A percentile compares a stretch with the other conserved stretches of the same genome.
Conservation (phyloP, 2,113 vertebrate genomes). For the Pedionomus torquatus region DNA sequence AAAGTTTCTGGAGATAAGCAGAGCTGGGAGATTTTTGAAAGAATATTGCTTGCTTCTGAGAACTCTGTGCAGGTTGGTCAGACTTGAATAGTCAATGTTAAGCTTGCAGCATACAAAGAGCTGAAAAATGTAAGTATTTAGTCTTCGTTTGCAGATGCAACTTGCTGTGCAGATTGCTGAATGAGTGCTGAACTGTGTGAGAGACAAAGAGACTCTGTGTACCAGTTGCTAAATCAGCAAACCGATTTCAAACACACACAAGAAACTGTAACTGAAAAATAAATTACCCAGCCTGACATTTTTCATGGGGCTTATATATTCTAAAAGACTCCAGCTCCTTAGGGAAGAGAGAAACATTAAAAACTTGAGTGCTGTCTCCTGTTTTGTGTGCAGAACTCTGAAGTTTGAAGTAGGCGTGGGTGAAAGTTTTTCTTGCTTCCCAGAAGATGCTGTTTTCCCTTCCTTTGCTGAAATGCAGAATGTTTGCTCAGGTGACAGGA, state of each 20-base stretch:
- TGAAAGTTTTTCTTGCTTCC: neutral
- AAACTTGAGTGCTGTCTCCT: neutral
- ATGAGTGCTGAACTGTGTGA: neutral
- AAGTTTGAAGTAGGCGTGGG: neutral
- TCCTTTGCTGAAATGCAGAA: neutral
- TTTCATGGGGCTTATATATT: conserved; percentile 9
- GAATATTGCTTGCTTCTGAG: neutral
- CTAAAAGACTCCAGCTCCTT: neutral
- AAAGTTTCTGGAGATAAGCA: neutral
- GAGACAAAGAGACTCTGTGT: neutral
- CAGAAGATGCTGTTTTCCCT: neutral
- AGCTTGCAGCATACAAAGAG: neutral
- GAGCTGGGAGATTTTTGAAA: neutral
- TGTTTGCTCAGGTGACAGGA: conserved; percentile 21
- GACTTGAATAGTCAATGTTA: neutral
- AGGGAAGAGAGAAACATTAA: conserved; percentile 2
- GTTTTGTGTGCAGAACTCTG: neutral
- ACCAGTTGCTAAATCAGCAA: conserved; percentile 40
- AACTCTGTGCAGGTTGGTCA: neutral
- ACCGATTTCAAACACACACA: neutral
- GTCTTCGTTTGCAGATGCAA: neutral
- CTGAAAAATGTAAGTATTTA: neutral
- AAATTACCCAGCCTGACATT: conserved; percentile 42
- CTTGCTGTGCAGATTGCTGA: conserved; percentile 8
- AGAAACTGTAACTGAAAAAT: conserved; percentile 3